Evolutionary conservation across 2,888 invertebrate genomes (phyloP), one percentile per base, ranked within the genome.

Genomic region (Eupithecia subfuscata): DNA sequence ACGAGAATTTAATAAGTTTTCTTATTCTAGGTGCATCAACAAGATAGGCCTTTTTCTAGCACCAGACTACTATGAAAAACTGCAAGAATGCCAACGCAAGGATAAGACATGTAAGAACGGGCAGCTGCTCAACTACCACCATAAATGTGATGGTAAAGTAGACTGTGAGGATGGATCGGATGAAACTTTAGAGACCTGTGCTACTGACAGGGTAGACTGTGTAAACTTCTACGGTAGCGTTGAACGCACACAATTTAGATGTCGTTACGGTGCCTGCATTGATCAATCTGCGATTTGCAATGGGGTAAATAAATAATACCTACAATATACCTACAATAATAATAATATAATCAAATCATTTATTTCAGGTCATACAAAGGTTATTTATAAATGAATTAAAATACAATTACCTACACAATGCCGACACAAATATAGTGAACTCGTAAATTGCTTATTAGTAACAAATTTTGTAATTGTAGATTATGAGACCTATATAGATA

Each of bases 141-240:
- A 16, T 16, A 75, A 56, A 43, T 75, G 74, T 34, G 43, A 75
- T 30, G 74, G 74, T 14, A 68, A 25, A 45, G 71, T 70, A 14
- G 70, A 75, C 70, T 75, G 74, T 25, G 34, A 45, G 11, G 74
- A 75, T 40, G 74, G 74, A 12, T 75, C 74, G 2, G 74, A 75
- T n/a, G 70, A 75, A 34, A 75, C 71, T 12, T 14, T 75, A 43
- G 74, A 75, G 45, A 40, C 70, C 5, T 75, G 74, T 40, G 70
- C 74, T 25, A 64, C 73, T 2, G 73, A 74, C 64, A 25, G 69
- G 30, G 6, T 0, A 18, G 69, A 69, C 52, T 69, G 69, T 48
- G 52, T 52, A 8, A 69, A 69, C 48, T 69, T 69, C 18, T 69
- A 69, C 37, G 40, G 40, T 12, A 1, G 22, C 69, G 69, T 25